Percentiles rank a stretch among this genome's conserved stretches.
Evolutionary conservation across 2,797 vertebrate species (phyloP).

Genomic region (Spinibarbus caldwelli): DNA sequence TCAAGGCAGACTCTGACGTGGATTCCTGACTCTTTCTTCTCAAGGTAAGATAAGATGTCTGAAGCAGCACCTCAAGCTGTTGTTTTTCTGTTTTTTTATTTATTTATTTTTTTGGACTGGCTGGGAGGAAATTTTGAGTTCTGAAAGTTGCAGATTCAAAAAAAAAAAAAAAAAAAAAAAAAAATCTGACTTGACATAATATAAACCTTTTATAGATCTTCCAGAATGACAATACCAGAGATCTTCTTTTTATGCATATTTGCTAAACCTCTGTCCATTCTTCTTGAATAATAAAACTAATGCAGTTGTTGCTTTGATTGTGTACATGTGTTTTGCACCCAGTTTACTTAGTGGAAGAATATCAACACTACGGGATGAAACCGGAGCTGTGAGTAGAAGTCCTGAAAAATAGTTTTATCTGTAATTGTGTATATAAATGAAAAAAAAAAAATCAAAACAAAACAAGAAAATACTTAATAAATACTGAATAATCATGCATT

Average conservation of each 20-base stretch:
- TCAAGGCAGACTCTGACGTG: slow-evolving; percentile 98
- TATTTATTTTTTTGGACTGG: no score
- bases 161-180: no score
- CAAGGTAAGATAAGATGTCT: slow-evolving; percentile 82
- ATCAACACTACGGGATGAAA: slow-evolving; percentile 98
- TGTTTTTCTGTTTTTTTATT: not conserved
- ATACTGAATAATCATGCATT: not conserved
- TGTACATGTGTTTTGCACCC: slow-evolving; percentile 20
- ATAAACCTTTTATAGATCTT: not conserved
- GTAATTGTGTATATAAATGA: no score
- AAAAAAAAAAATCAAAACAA: not conserved
- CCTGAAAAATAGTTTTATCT: no score
- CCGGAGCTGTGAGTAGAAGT: slow-evolving; percentile 95
- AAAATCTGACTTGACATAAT: no score
- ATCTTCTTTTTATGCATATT: not conserved
- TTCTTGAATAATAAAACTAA: no score
- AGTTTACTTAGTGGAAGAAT: slow-evolving; percentile 99
- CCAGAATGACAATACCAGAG: no score
- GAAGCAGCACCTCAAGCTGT: not conserved
- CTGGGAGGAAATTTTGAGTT: no score
- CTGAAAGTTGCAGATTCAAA: not conserved
- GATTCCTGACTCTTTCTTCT: slow-evolving; percentile 99
- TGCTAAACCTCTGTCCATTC: not conserved
- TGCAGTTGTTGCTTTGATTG: no score
- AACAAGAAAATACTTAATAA: not conserved